Conservation (phyloP, 1,140 invertebrate species). For the Eriocheir sinensis region DNA sequence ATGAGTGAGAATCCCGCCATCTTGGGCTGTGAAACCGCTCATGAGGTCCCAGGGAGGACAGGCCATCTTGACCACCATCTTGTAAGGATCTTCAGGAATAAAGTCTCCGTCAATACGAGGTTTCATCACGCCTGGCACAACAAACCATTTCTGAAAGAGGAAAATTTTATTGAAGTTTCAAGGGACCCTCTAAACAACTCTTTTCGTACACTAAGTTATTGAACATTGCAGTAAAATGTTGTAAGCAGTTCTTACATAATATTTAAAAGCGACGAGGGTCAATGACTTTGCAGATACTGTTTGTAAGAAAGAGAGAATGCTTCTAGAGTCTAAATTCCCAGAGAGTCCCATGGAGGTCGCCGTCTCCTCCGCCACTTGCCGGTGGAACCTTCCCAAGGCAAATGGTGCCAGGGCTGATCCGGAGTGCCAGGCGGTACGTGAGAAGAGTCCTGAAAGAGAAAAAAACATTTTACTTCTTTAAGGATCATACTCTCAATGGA, state of each 20-base stretch:
- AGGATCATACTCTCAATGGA: no score
- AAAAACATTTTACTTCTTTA: no score
- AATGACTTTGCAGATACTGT: neutral
- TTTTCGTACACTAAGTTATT: neutral
- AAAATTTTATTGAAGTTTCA: neutral
- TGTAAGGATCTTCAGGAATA: neutral
- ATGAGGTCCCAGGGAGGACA: neutral
- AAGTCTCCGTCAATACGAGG: conserved; percentile 17
- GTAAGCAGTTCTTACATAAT: conserved; percentile 7
- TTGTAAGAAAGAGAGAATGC: neutral
- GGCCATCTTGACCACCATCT: neutral
- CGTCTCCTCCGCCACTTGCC: neutral
- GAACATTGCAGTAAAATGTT: neutral
- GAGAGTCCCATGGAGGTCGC: neutral
- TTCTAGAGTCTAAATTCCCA: neutral
- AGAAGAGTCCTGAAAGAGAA: conserved; percentile 32
- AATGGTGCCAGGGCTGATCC: neutral
- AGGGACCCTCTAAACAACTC: neutral
- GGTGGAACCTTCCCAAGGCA: neutral
- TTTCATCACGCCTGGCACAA: neutral
- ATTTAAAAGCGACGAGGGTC: neutral
- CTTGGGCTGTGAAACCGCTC: neutral
- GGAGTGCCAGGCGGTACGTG: neutral
- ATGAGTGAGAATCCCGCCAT: neutral
- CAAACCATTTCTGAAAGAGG: conserved; percentile 1